phyloP scores from a whole-genome alignment of 37 sponge, comb jelly and placozoan species.

The Mnemiopsis leidyi region DNA sequence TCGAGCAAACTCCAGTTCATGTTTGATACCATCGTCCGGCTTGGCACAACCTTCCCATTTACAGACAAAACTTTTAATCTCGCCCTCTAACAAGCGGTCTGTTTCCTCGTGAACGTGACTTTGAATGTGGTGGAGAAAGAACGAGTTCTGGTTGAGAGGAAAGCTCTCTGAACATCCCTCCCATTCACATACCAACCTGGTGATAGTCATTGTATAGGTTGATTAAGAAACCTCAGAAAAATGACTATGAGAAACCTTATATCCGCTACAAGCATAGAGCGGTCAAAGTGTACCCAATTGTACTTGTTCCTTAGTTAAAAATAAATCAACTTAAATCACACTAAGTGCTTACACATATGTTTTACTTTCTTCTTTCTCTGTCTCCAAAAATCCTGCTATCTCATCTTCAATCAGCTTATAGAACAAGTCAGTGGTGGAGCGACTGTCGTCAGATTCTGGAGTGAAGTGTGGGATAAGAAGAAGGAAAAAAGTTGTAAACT shows the following conservation, averaged over 20 bases:
- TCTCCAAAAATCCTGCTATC: background rate
- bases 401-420: conserved; percentile 2
- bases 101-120: background rate
- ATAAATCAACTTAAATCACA: no score
- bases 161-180: conserved; percentile 11
- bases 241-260: no score
- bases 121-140: conserved; percentile 13
- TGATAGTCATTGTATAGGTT: no score
- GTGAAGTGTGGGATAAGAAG: background rate
- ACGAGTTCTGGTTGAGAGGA: background rate
- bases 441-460: background rate
- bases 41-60: background rate
- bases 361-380: background rate
- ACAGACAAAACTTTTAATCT: background rate
- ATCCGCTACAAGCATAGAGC: no score
- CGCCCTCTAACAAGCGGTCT: background rate
- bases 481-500: no score
- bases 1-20: conserved; percentile 30
- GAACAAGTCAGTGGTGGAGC: background rate
- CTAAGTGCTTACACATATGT: background rate
- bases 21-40: background rate
- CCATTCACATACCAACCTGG: conserved; percentile 45
- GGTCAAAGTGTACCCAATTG: no score
- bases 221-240: no score
- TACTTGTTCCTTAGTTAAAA: no score